phyloP scores from a whole-genome alignment of 2,797 vertebrate species.

The Dallia pectoralis region DNA sequence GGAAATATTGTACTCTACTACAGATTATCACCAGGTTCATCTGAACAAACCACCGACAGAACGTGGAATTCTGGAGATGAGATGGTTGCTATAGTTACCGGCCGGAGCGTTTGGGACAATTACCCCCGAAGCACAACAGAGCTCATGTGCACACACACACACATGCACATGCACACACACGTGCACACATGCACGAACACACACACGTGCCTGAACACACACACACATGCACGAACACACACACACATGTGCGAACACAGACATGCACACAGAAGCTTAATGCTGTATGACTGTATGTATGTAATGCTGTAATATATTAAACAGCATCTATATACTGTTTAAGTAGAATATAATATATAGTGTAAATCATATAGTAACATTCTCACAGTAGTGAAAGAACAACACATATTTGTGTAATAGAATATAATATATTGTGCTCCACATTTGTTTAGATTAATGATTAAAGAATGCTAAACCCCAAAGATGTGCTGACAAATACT shows the following conservation, averaged over 20 bases:
- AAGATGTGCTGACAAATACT: no score
- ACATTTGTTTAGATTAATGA: no score
- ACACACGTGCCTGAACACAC: neutral
- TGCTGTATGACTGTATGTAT: no score
- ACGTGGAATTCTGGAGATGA: neutral
- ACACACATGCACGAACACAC: neutral
- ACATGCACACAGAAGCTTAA: neutral
- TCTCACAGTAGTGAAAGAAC: no score
- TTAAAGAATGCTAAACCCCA: no score
- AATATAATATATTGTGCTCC: no score
- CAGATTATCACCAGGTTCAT: neutral
- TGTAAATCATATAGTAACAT: no score
- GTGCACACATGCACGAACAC: neutral
- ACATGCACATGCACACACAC: neutral
- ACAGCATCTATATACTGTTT: no score
- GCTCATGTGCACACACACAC: neutral
- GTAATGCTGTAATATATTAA: no score
- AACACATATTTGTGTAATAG: no score
- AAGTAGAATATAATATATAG: no score
- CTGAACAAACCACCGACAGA: conserved; percentile 7
- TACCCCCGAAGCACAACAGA: neutral
- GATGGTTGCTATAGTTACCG: neutral
- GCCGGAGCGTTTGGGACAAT: conserved; percentile 2
- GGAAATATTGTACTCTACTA: conserved; percentile 1
- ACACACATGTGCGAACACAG: conserved; percentile 3